Evolutionary conservation across 2,797 vertebrate genomes (phyloP), one percentile per base, ranked within the genome.

Genomic region (Pagetopsis macropterus): DNA sequence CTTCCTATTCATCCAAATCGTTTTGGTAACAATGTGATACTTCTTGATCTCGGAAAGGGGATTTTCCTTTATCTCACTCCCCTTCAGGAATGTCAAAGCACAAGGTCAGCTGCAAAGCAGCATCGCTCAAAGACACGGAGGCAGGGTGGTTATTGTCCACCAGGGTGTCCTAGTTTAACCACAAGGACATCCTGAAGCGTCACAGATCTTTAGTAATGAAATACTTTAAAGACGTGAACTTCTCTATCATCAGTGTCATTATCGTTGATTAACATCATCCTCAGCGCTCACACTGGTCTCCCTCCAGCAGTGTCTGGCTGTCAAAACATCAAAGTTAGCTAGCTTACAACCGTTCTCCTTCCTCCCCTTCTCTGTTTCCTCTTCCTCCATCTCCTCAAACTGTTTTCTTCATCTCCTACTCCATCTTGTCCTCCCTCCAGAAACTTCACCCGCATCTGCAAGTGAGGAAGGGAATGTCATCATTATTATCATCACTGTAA

Each of bases 271-370:
- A 79, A 75, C 82, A 84, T 83, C 84, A 72, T 71, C 85, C 66
- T 75, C 84, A 66, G 40, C 50, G 40, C 65, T 82, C 6, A 7
- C 52, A 27, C 72, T 50, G 5, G 63, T 70, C 82, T 82, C 76
- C 79, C 86, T 83, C 46, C 83, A 87, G 88, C 81, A 76, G 69
- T 70, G 78, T 61, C 83, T 75, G 67, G 12, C 78, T 89, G 89
- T 87, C 88, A 85, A 82, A 88, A 84, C 84, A 89, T 90, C 85
- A 88, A 82, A 76, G 70, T 88, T 79, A 55, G 58, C 70, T 49
- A 72, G 70, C 48, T 66, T 60, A 19, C 80, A 77, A 78, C 85
- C 84, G 71, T 69, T 72, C 63, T 72, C 40, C 27, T 75, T 81
- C 72, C 75, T 68, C 49, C 50, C 69, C 49, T 70, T 31, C 64